phyloP scores from a whole-genome alignment of 2,797 vertebrate genomes.

The Fundulus diaphanus region DNA sequence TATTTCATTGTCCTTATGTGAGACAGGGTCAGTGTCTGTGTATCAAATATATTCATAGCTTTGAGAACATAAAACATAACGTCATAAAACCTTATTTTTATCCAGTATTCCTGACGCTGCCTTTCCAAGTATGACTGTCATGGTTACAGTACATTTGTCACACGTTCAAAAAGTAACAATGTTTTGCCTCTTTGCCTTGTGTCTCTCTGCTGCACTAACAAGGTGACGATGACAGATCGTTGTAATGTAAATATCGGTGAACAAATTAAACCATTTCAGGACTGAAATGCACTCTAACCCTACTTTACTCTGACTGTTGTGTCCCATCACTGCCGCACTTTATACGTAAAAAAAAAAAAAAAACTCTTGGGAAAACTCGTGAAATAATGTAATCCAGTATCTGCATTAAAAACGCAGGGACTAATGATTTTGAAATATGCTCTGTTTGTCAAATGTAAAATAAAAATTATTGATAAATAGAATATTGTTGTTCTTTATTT shows the following conservation, averaged over 20 bases:
- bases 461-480: constrained; percentile 5
- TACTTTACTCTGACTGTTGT: constrained; percentile 57
- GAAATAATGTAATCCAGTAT: constrained; percentile 20
- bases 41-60: constrained; percentile 1
- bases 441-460: constrained; percentile 39
- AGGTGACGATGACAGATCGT: neutral
- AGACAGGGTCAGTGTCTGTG: neutral
- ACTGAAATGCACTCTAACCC: constrained; percentile 39
- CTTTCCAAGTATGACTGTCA: constrained; percentile 17
- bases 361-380: constrained; percentile 25
- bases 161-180: neutral
- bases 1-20: constrained; percentile 5
- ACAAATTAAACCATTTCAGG: neutral
- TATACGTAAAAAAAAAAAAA: constrained; percentile 46
- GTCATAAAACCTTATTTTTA: constrained; percentile 42
- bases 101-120: constrained; percentile 24
- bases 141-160: neutral
- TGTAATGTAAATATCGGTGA: neutral
- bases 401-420: constrained; percentile 41
- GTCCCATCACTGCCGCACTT: constrained; percentile 79
- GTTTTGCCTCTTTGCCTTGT: constrained; percentile 1
- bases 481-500: neutral
- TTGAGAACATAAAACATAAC: neutral
- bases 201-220: constrained; percentile 1
- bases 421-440: constrained; percentile 40